Base-by-base conservation (phyloP, 2,113 vertebrate genomes). In the Sminthopsis crassicaudata region DNA sequence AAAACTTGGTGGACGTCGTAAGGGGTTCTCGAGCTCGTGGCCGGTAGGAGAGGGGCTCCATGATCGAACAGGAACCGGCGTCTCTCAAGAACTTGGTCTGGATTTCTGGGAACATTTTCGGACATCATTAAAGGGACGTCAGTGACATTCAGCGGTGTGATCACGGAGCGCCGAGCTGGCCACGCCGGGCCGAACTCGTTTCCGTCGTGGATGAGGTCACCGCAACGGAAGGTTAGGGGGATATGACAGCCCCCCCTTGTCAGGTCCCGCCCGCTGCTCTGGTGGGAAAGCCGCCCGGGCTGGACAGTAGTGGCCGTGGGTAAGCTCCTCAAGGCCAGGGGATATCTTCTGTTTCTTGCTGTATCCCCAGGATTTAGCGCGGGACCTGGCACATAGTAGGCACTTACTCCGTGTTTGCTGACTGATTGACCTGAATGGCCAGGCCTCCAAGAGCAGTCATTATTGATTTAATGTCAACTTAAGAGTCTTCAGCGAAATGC, bases 1-100 rank as follows among this genome's bases (percentile, higher is more conserved):
- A 84, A 22, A 2, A 42, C 5, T 19, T 22, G 5, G 30, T 22
- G 5, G 14, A 4, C 22, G 16, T 76, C 36, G 0, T 0, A 1
- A 36, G 4, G 24, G 24, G 36, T 22, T 23, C 22, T 19, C 42
- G 19, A 23, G 36, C 19, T 42, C 36, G n/a, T 19, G 60, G 36
- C 60, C 30, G 23, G n/a, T 42, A n/a, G n/a, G 67, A 84, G 67
- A 42, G 19, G 60, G 67, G 67, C n/a, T 42, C 19, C 19, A 16
- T n/a, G 42, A 8, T n/a, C 5, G 5, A 76, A 76, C 60, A 67
- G 60, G 36, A 12, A 67, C 27, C 14, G 30, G 30, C 30, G 11
- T 67, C 12, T n/a, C 30, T 67, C 36, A 76, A n/a, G 14, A 57
- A 30, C 55, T 9, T 27, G 55, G 14, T 76, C 16, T 19, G 14